Percentiles rank a stretch among this genome's conserved stretches.
These are phyloP conservation scores for Spheniscus humboldti DNA, from an alignment of 2,797 vertebrate species.

Conservation along the genomic window DNA sequence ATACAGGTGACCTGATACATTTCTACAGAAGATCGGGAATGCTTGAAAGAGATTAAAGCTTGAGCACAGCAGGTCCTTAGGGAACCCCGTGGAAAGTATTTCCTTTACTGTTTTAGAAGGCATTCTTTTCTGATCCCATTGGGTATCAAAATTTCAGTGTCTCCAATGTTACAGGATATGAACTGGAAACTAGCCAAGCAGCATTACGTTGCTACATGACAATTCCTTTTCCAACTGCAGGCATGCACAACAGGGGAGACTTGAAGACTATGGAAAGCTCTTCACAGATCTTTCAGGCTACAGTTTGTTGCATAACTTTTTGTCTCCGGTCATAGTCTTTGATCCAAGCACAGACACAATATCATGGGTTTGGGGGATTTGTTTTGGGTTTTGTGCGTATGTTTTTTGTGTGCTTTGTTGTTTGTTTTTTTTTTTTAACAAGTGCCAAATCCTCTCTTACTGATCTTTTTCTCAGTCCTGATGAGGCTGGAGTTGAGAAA, in stretches of 20 bases:
- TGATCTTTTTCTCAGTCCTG: not conserved
- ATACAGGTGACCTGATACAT: conserved; percentile 3
- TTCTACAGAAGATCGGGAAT: not conserved
- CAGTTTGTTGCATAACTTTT: not conserved
- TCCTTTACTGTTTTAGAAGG: conserved; percentile 52
- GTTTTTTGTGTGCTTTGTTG: not conserved
- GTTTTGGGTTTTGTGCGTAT: not conserved
- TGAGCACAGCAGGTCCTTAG: conserved; percentile 18
- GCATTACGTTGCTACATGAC: not conserved
- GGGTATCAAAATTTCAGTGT: conserved; percentile 53
- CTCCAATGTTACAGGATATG: conserved; percentile 56
- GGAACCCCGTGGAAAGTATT: conserved; percentile 39
- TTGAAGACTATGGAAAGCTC: not conserved
- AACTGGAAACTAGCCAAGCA: conserved; percentile 61
- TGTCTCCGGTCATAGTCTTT: not conserved
- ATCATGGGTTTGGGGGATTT: not conserved
- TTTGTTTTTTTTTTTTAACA: not conserved
- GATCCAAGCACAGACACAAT: not conserved
- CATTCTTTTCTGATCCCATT: conserved; percentile 49
- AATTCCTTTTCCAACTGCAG: conserved; percentile 24
- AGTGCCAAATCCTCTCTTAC: not conserved
- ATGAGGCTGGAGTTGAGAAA: not conserved
- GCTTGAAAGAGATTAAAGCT: conserved; percentile 28
- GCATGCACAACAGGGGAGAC: not conserved
- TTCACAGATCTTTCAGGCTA: not conserved